Evolutionary conservation across 2,113 vertebrate genomes (phyloP).

Genomic region (Bufo bufo): DNA sequence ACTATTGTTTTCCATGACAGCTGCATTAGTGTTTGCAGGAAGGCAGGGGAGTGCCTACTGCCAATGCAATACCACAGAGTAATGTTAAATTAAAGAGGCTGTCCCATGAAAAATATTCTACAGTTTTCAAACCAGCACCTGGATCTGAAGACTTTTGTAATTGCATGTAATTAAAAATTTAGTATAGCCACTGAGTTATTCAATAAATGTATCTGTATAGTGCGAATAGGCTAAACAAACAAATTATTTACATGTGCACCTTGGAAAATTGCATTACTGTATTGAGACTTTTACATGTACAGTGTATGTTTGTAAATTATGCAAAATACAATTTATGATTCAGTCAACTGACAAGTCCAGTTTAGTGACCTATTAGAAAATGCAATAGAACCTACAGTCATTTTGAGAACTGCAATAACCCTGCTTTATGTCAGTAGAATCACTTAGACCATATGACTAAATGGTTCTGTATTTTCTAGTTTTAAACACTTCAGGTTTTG

Average conservation of each 20-base stretch:
- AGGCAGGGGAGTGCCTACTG: too few relatives aligned
- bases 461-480: not conserved
- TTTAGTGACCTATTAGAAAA: slow-evolving; percentile 7
- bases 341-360: not conserved
- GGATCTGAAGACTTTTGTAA: too few relatives aligned
- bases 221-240: not conserved
- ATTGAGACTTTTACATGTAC: not conserved
- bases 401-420: slow-evolving; percentile 1
- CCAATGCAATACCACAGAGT: too few relatives aligned
- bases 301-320: not conserved
- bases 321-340: slow-evolving; percentile 1
- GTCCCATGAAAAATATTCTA: too few relatives aligned
- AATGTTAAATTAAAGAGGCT: too few relatives aligned
- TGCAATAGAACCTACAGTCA: not conserved
- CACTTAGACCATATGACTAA: not conserved
- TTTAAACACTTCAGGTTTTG: not conserved
- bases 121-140: too few relatives aligned
- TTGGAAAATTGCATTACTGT: not conserved
- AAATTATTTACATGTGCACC: not conserved
- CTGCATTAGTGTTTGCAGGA: too few relatives aligned
- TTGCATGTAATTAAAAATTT: too few relatives aligned
- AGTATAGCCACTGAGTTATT: too few relatives aligned
- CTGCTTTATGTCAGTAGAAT: not conserved
- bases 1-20: too few relatives aligned
- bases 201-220: too few relatives aligned